A percentile compares a stretch with the other conserved stretches of the same genome.
Evolutionary conservation across 2,113 vertebrate genomes (phyloP).

Genomic region (Neodontobutis hainanensis): DNA sequence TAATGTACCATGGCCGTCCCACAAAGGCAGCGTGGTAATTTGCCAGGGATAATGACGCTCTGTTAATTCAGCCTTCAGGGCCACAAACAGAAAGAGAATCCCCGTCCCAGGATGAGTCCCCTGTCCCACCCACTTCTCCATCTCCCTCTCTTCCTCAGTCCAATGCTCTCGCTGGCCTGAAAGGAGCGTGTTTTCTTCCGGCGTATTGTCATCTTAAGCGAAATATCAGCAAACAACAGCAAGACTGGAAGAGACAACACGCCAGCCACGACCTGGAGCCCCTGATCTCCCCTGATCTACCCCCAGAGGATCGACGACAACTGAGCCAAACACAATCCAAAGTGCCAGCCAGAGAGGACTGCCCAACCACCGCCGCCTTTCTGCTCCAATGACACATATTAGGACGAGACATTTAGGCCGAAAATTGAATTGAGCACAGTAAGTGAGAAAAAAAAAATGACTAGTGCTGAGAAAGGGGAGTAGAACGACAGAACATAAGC

Average conservation of each 20-base stretch:
- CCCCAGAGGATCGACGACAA: slow-evolving; percentile 26
- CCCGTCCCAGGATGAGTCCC: slow-evolving; percentile 71
- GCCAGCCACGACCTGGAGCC: slow-evolving; percentile 43
- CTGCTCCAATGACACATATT: slow-evolving; percentile 65
- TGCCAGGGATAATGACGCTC: slow-evolving; percentile 86
- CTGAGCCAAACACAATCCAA: slow-evolving; percentile 39
- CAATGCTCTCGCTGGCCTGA: slow-evolving; percentile 40
- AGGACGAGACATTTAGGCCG: slow-evolving; percentile 59
- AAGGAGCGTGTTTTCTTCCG: slow-evolving; percentile 79
- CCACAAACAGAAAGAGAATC: slow-evolving; percentile 75
- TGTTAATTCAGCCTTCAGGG: slow-evolving; percentile 75
- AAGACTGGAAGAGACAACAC: slow-evolving; percentile 50
- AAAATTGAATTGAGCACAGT: slow-evolving; percentile 49
- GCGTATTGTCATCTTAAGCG: slow-evolving; percentile 72
- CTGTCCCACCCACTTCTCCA: slow-evolving; percentile 33
- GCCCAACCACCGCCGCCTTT: slow-evolving; percentile 1
- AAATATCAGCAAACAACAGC: slow-evolving; percentile 79
- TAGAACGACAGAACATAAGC: slow-evolving; percentile 33
- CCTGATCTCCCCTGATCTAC: slow-evolving; percentile 33
- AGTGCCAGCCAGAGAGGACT: slow-evolving; percentile 28
- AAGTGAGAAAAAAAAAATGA: slow-evolving; percentile 25
- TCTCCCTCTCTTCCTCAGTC: slow-evolving; percentile 18
- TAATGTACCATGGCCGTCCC: slow-evolving; percentile 80
- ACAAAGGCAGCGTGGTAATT: slow-evolving; percentile 82
- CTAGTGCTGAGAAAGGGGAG: slow-evolving; percentile 18